phyloP scores from a whole-genome alignment of 2,113 vertebrate species.

The Stegastes partitus region DNA sequence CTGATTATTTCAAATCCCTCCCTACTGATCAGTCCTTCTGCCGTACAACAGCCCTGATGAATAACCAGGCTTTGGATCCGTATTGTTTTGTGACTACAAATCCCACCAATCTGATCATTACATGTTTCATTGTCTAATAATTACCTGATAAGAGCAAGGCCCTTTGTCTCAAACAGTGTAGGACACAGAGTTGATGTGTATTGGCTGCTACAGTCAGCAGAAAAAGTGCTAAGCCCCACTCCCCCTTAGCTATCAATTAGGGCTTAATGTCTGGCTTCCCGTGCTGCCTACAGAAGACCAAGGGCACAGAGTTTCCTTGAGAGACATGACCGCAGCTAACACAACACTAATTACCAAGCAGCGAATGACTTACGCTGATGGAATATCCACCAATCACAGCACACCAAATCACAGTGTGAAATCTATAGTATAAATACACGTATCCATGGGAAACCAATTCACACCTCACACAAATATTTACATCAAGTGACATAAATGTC shows the following conservation, averaged over 20 bases:
- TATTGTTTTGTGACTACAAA: conserved; percentile 46
- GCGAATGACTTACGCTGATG: conserved; percentile 45
- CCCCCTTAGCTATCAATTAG: conserved; percentile 75
- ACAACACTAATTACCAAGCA: conserved; percentile 65
- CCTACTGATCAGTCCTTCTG: neutral
- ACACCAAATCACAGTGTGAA: conserved; percentile 16
- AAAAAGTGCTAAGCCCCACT: conserved; percentile 63
- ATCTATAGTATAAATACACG: neutral
- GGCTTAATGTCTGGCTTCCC: conserved; percentile 65
- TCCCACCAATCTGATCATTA: conserved; percentile 33
- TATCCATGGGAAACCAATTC: neutral
- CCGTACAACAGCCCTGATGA: neutral
- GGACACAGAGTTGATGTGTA: conserved; percentile 53
- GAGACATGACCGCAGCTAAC: conserved; percentile 57
- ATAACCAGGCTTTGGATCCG: neutral
- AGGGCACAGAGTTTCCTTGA: conserved; percentile 58
- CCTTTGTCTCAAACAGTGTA: conserved; percentile 37
- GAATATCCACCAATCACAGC: conserved; percentile 48
- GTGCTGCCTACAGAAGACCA: conserved; percentile 52
- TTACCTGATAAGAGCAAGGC: conserved; percentile 39
- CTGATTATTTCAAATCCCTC: conserved; percentile 16
- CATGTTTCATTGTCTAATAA: conserved; percentile 37
- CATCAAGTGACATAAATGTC: conserved; percentile 14
- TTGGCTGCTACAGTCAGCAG: conserved; percentile 68
- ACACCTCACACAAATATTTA: conserved; percentile 19